Evolutionary conservation across 2,888 invertebrate genomes (phyloP), one percentile per base, ranked within the genome.

Genomic region (Miltochrista miniata): DNA sequence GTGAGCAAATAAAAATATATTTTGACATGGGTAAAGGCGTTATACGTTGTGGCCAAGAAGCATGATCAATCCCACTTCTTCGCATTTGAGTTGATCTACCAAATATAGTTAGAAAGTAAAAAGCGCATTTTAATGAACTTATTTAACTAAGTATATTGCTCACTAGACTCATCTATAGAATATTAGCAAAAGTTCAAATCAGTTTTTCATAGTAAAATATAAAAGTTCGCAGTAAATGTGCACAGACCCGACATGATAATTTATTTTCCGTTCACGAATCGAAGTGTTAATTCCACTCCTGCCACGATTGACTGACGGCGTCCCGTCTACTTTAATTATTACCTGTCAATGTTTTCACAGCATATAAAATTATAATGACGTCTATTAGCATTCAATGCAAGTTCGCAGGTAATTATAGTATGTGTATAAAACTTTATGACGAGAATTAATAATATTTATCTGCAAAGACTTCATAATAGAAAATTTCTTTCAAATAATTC

Each of bases 321-420:
- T 51, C 51, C 54, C 55, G 51, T 67, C 60, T 59, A 62, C 63
- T 59, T 63, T 68, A 59, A 73, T 70, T 62, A 58, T 51, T 11
- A 18, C 5, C 61, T 64, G 61, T 66, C 70, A 64, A 64, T 66
- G 61, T 66, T 71, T 62, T 61, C 54, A 61, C 64, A 51, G 48
- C 36, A 51, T 48, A 59, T 61, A 59, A 61, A 58, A 58, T 48
- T 44, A 48, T 58, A 67, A 68, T 62, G 57, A 62, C 56, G 53
- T 45, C 61, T 54, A 59, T 68, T 62, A 64, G 42, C 57, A 58
- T 54, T 53, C 52, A 56, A 45, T 44, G 42, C 54, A 55, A 56
- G 42, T 55, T 54, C 29, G 24, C 47, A 54, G 30, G 48, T 64
- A 64, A 64, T 62, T 64, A 46, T 38, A 51, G 62, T 47, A 56